Percentiles rank a stretch among this genome's conserved stretches.
These are phyloP conservation scores for Sebastes kiyomatsui DNA, from an alignment of 2,797 vertebrate genomes.

Conservation along the genomic window DNA sequence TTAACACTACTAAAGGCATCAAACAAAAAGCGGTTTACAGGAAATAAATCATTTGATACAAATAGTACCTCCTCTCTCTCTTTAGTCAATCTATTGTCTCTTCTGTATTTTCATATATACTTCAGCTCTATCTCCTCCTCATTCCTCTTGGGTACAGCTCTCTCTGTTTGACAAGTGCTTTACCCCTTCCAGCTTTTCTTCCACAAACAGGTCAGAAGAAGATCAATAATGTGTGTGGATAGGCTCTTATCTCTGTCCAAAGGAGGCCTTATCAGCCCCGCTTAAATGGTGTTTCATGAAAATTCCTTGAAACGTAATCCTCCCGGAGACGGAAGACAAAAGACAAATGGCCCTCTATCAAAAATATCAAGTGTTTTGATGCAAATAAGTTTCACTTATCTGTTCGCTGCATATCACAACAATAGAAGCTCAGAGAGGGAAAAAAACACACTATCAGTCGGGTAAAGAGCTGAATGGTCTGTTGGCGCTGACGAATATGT, in stretches of 20 bases:
- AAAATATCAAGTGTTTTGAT: conserved; percentile 66
- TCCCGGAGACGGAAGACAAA: conserved; percentile 68
- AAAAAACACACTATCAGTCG: conserved; percentile 3
- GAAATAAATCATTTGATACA: background rate
- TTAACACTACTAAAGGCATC: background rate
- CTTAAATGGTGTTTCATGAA: conserved; percentile 78
- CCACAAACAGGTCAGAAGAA: conserved; percentile 72
- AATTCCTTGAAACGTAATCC: conserved; percentile 74
- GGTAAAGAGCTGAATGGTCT: conserved; percentile 21
- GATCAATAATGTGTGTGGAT: conserved; percentile 77
- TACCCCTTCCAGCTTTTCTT: conserved; percentile 70
- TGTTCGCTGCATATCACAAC: conserved; percentile 42
- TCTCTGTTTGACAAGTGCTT: conserved; percentile 67
- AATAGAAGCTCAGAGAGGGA: conserved; percentile 24
- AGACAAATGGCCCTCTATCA: conserved; percentile 62
- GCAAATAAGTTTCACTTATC: conserved; percentile 73
- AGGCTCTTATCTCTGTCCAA: conserved; percentile 74
- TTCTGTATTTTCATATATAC: conserved; percentile 16
- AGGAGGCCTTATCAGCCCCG: conserved; percentile 68
- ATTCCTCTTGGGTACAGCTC: conserved; percentile 42
- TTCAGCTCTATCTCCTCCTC: conserved; percentile 26
- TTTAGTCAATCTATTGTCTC: background rate
- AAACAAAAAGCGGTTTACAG: background rate
- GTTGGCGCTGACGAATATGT: conserved; percentile 39
- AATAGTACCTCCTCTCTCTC: background rate